Evolutionary conservation across 2,888 invertebrate species (phyloP).

Genomic region (Hyalella azteca): DNA sequence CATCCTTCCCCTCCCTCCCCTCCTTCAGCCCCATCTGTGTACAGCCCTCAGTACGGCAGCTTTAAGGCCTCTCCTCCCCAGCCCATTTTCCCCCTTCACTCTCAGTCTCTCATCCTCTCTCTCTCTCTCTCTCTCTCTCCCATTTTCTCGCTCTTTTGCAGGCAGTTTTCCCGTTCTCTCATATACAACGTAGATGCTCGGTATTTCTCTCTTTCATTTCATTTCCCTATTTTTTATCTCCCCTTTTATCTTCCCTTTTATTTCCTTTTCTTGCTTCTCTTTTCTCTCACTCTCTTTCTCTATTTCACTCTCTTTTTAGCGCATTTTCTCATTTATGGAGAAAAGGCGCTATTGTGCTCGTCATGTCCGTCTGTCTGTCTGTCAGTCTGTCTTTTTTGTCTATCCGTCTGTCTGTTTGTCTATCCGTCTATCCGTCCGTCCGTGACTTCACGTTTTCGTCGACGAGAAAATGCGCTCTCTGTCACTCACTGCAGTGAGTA

Average conservation of each 20-base stretch:
- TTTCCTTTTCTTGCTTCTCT: background rate
- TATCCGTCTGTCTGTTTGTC: no score
- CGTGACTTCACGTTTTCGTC: no score
- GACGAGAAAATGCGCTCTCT: no score
- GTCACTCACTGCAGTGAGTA: no score
- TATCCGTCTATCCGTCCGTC: no score
- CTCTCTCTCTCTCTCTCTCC: background rate
- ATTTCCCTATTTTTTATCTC: background rate
- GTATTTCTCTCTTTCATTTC: background rate
- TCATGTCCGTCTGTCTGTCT: no score
- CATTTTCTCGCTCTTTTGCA: background rate
- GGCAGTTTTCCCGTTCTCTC: no score
- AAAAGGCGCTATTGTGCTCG: no score
- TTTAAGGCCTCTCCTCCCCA: background rate
- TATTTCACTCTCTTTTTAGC: background rate
- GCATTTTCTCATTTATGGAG: background rate
- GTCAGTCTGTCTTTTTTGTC: no score
- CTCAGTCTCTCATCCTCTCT: background rate
- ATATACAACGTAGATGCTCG: no score
- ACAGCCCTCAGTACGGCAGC: background rate
- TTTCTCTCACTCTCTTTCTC: background rate
- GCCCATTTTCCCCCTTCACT: background rate
- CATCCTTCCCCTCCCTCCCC: background rate
- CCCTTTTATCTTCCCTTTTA: background rate
- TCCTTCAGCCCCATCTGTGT: background rate